A percentile compares a stretch with the other conserved stretches of the same genome.
These are phyloP conservation scores for Tyrannus savana DNA, from an alignment of 2,113 vertebrate genomes.

Conservation along the genomic window DNA sequence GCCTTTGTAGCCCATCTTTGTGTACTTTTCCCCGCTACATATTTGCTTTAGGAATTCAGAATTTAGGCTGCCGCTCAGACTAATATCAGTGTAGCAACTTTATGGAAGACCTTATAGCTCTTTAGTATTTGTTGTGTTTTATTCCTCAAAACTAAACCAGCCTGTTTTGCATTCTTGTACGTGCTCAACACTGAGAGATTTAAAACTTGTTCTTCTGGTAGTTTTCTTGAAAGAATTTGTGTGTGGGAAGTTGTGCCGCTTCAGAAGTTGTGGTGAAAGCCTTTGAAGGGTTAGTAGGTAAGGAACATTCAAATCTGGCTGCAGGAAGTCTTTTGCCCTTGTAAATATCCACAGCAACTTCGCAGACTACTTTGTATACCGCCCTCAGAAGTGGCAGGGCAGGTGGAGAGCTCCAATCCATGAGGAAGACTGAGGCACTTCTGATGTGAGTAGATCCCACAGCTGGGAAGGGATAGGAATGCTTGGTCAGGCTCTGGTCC, in stretches of 20 bases:
- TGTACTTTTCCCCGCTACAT: neutral
- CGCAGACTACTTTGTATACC: neutral
- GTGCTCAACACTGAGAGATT: neutral
- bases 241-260: neutral
- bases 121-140: neutral
- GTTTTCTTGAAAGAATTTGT: neutral
- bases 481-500: neutral
- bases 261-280: neutral
- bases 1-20: neutral
- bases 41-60: neutral
- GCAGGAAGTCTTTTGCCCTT: neutral
- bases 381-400: rapidly evolving
- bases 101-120: neutral
- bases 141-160: neutral
- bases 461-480: neutral
- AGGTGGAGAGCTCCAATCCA: neutral
- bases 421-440: rapidly evolving
- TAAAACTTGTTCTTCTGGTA: neutral
- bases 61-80: neutral
- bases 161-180: neutral
- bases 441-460: neutral
- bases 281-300: neutral
- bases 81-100: neutral
- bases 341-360: neutral
- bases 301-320: neutral